Evolutionary conservation across 2,113 vertebrate genomes (phyloP), one percentile per base, ranked within the genome.

Genomic region (Percina caprodes): DNA sequence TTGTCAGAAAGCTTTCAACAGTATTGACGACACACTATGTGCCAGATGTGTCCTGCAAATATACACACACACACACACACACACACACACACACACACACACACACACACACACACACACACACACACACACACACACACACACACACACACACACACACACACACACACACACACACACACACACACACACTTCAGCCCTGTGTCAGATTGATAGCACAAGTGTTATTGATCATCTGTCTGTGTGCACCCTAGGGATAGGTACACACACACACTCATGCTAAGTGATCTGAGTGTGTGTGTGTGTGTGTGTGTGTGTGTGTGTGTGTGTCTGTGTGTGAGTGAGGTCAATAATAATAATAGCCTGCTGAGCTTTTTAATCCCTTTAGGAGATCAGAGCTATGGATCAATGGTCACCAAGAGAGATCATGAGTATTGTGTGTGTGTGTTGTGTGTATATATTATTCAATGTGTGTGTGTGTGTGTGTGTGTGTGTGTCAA

Each of bases 21-120:
- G 69, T 85, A 83, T 85, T 91, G 87, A 87, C 13, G 21, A 74
- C 39, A 67, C 16, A 85, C 68, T 80, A 73, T 82, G 72, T 75
- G 83, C 83, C 80, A 86, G 74, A 89, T 87, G 89, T 54, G 77
- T 23, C 84, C 68, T 56, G 58, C 52, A 42, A 42, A 42, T 10
- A 5, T 24, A 2, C 42, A 16, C 54, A 4, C 24, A 6, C 48
- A 30, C n/a, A 16, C 14, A 15, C 30, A 39, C 35, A 21, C 4
- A 49, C 48, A 16, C 14, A 15, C 48, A 6, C 48, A 6, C 48
- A 49, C n/a, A n/a, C n/a, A n/a, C n/a, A n/a, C n/a, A n/a, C n/a
- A n/a, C n/a, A n/a, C n/a, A n/a, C n/a, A n/a, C n/a, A n/a, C n/a
- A n/a, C n/a, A n/a, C n/a, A n/a, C n/a, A n/a, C n/a, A n/a, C n/a